Conservation (phyloP, 2,113 vertebrate genomes). For the Pelvicachromis taeniatus region DNA sequence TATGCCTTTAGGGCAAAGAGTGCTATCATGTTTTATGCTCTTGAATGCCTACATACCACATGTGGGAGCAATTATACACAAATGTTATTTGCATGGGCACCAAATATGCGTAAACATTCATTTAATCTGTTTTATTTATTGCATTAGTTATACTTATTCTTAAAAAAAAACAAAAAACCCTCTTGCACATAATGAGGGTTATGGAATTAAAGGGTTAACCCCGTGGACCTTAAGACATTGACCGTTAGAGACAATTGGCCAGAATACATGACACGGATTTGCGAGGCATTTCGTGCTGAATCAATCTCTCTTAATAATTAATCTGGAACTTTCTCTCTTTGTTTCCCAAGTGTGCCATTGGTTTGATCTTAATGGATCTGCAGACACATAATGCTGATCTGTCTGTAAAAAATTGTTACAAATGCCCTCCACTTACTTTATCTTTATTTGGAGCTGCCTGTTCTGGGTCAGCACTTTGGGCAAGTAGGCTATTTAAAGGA, state of each 20-base stretch:
- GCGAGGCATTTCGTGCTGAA: not conserved
- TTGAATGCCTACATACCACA: not conserved
- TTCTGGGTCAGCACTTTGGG: slow-evolving; percentile 40
- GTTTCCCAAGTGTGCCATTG: slow-evolving; percentile 38
- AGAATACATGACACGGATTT: slow-evolving; percentile 13
- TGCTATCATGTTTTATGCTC: not conserved
- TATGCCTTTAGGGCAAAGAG: slow-evolving; percentile 25
- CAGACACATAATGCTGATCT: slow-evolving; percentile 13
- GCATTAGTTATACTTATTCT: no score
- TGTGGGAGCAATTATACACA: not conserved
- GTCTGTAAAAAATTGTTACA: not conserved
- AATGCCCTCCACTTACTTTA: slow-evolving; percentile 3
- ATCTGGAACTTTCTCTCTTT: not conserved
- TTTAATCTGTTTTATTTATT: not conserved
- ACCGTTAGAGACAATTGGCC: slow-evolving; percentile 49
- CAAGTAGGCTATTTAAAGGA: slow-evolving; percentile 15
- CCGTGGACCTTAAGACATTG: slow-evolving; percentile 17
- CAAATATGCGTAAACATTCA: slow-evolving; percentile 17
- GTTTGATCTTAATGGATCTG: slow-evolving; percentile 38
- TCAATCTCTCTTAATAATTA: slow-evolving; percentile 58
- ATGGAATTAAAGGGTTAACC: slow-evolving; percentile 7
- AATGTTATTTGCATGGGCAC: not conserved
- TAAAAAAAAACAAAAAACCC: no score
- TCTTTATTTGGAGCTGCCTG: slow-evolving; percentile 22
- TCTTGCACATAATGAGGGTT: not conserved